These are phyloP conservation scores for Zaprionus obscuricornis DNA, from an alignment of 2,888 invertebrate species.

Conservation along the genomic window DNA sequence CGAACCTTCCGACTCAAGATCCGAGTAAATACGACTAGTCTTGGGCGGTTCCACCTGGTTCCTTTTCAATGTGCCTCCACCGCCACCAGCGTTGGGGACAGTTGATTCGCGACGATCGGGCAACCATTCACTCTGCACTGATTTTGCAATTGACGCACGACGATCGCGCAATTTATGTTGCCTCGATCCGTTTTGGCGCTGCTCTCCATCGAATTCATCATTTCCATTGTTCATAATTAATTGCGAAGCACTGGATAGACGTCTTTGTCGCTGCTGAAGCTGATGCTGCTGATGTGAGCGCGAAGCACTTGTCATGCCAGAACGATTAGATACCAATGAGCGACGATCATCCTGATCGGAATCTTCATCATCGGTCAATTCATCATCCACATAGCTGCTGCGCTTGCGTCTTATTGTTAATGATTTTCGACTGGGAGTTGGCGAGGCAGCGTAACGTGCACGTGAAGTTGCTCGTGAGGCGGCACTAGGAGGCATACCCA, in stretches of 20 bases:
- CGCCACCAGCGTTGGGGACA: conserved; percentile 31
- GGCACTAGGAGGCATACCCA: conserved; percentile 79
- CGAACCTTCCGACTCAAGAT: conserved; percentile 82
- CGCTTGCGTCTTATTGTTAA: conserved; percentile 85
- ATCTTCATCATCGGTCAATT: conserved; percentile 86
- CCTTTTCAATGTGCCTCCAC: conserved; percentile 50
- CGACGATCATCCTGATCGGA: conserved; percentile 85
- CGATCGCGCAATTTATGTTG: conserved; percentile 69
- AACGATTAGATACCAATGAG: conserved; percentile 81
- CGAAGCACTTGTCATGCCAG: conserved; percentile 71
- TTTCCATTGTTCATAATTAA: conserved; percentile 51
- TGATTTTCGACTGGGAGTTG: conserved; percentile 89
- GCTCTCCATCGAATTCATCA: conserved; percentile 71
- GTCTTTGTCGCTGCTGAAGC: conserved; percentile 64
- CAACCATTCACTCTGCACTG: conserved; percentile 79
- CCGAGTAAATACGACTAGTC: conserved; percentile 79
- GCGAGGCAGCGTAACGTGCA: conserved; percentile 87
- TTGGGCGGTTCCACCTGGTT: conserved; percentile 46
- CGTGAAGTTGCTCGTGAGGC: conserved; percentile 85
- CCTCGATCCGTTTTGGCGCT: conserved; percentile 43
- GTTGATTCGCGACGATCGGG: conserved; percentile 66
- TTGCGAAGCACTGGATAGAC: conserved; percentile 81
- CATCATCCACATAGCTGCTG: conserved; percentile 83
- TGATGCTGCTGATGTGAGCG: conserved; percentile 64
- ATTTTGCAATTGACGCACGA: conserved; percentile 77